Base-by-base conservation (phyloP, 2,113 vertebrate species). In the Dromaius novaehollandiae region DNA sequence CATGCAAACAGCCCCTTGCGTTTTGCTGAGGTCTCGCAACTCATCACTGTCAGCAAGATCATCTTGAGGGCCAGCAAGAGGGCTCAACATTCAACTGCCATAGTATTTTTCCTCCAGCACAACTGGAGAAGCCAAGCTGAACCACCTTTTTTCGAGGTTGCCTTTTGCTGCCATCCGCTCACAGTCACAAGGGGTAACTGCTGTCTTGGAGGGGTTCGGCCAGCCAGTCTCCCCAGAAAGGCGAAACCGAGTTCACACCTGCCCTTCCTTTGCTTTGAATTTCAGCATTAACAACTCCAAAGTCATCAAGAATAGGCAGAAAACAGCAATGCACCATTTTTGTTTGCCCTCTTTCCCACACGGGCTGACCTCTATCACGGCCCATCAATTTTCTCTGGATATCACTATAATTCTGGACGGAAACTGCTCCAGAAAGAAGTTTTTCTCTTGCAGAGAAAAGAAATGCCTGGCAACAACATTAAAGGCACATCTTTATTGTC, bases 261-360 rank as follows among this genome's bases (percentile, higher is more conserved):
- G 30, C 12, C 58, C 38, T 32, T 51, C 11, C 26, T 78, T 3
- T 73, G 25, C 50, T 53, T 75, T 24, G 44, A 93, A 77, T 50
- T 50, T 2, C 9, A 15, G 24, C 58, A 6, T 40, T 22, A 1
- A 20, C n/a, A 7, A n/a, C 5, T 14, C 28, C 16, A 68, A 71
- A 63, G 17, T 40, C 30, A 40, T 13, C 12, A 79, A 71, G 46
- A 76, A 76, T 38, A 82, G 7, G 28, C 19, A 70, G 16, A 3
- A 36, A 78, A 60, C 3, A 11, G 9, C 17, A 68, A 42, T 0
- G 0, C 2, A 13, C 2, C 9, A 28, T 5, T 4, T 1, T 4
- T 32, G 68, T 46, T 21, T n/a, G 3, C 6, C 2, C 13, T 38
- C 36, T 88, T 40, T 40, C 36, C 61, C 24, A 9, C 36, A 18